A percentile compares a stretch with the other conserved stretches of the same genome.
These are phyloP conservation scores for Bombyx mandarina DNA, from an alignment of 1,140 invertebrate species.

Conservation along the genomic window DNA sequence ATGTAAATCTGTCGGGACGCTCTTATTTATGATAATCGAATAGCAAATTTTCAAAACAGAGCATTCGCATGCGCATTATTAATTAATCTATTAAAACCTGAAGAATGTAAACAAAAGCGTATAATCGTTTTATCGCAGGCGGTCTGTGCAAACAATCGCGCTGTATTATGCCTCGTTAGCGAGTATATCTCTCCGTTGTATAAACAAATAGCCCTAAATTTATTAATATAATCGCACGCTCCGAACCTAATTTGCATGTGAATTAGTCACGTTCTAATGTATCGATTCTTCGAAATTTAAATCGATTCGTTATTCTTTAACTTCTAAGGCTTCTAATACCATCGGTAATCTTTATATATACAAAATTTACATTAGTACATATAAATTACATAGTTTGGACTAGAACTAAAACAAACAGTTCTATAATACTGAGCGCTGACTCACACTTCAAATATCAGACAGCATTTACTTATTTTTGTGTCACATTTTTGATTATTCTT, in stretches of 20 bases:
- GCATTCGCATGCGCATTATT: slow-evolving; percentile 4
- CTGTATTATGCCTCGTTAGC: slow-evolving; percentile 39
- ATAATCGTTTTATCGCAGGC: slow-evolving; percentile 2
- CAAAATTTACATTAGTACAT: too few species aligned
- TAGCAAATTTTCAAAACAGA: too few species aligned
- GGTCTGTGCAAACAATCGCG: slow-evolving; percentile 26
- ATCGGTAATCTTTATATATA: too few species aligned
- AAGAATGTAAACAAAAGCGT: background rate
- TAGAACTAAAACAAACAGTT: too few species aligned
- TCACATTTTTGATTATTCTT: background rate
- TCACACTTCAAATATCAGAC: background rate
- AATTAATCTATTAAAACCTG: background rate
- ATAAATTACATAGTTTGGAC: too few species aligned
- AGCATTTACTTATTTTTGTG: background rate
- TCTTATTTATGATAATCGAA: too few species aligned
- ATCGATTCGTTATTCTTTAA: background rate
- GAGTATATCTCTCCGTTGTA: slow-evolving; percentile 47
- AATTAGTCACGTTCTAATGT: background rate
- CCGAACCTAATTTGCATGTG: slow-evolving; percentile 34
- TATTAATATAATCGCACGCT: slow-evolving; percentile 48
- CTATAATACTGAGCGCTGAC: too few species aligned
- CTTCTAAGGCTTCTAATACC: too few species aligned
- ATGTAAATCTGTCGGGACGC: too few species aligned
- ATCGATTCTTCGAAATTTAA: background rate
- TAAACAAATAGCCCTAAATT: slow-evolving; percentile 63